Percentiles rank a stretch among this genome's conserved stretches.
These are phyloP conservation scores for Apodemus agrarius DNA, from an alignment of 2,797 vertebrate genomes.

Conservation along the genomic window DNA sequence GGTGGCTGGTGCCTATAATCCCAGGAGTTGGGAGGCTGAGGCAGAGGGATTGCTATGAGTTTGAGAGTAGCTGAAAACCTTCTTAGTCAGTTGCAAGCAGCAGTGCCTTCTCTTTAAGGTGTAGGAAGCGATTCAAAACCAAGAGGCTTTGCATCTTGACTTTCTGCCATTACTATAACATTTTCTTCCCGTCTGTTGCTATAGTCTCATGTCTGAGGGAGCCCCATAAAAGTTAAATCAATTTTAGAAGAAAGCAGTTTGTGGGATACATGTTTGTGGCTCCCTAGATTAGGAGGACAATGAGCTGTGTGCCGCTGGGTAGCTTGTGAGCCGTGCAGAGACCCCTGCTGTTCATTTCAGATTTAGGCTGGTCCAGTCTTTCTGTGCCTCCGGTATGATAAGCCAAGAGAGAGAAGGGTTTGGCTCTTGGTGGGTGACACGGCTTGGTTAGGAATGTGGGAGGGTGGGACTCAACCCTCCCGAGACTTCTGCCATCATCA, in stretches of 20 bases:
- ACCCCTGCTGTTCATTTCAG: background rate
- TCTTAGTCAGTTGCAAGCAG: background rate
- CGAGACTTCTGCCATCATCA: background rate
- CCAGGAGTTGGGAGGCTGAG: background rate
- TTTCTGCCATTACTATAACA: background rate
- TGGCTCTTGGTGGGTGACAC: background rate
- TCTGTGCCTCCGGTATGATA: background rate
- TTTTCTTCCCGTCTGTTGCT: background rate
- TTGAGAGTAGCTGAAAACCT: background rate
- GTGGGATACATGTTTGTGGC: background rate
- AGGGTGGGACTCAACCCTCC: background rate
- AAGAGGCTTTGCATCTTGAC: background rate
- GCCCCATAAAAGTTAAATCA: background rate
- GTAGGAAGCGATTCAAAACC: background rate
- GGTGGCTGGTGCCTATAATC: background rate
- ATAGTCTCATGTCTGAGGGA: background rate
- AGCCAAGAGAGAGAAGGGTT: background rate
- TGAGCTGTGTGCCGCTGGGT: background rate
- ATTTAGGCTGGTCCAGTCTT: background rate
- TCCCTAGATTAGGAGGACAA: background rate
- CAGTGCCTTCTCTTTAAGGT: constrained; percentile 7
- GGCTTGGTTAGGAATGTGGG: background rate
- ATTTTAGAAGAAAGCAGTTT: background rate
- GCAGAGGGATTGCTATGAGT: background rate
- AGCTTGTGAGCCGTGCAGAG: background rate